Evolutionary conservation across 2,888 invertebrate genomes (phyloP).

Genomic region (Ectemnius continuus): DNA sequence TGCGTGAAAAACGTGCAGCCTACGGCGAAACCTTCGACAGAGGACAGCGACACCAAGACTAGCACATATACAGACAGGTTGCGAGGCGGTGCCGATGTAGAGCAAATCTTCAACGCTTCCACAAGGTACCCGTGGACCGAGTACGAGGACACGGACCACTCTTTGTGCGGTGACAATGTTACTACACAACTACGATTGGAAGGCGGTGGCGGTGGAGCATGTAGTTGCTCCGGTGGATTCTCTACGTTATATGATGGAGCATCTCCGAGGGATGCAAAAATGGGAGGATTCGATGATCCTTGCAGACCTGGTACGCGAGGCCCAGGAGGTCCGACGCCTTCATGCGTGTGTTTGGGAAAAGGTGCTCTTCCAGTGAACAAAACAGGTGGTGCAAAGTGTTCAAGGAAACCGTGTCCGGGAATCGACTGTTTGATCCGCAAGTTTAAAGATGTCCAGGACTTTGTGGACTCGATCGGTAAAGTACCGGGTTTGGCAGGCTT

Average conservation of each 20-base stretch:
- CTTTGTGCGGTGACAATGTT: constrained; percentile 40
- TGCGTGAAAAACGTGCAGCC: constrained; percentile 44
- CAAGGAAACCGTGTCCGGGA: constrained; percentile 62
- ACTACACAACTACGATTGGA: constrained; percentile 34
- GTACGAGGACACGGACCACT: constrained; percentile 41
- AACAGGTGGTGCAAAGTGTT: constrained; percentile 40
- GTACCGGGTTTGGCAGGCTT: constrained; percentile 69
- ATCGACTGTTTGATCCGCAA: constrained; percentile 67
- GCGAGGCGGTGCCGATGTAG: constrained; percentile 61
- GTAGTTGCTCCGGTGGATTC: constrained; percentile 31
- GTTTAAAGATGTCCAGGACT: constrained; percentile 69
- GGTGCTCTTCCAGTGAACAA: constrained; percentile 30
- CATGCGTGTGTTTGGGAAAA: constrained; percentile 50
- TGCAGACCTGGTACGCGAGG: constrained; percentile 25
- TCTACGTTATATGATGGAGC: not conserved
- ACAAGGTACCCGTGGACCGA: constrained; percentile 23
- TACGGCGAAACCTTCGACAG: not conserved
- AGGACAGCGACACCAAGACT: constrained; percentile 26
- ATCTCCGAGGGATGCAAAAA: not conserved
- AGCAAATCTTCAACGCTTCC: constrained; percentile 29
- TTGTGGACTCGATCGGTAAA: constrained; percentile 70
- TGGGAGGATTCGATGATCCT: constrained; percentile 10
- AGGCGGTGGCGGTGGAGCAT: constrained; percentile 51
- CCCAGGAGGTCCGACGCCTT: constrained; percentile 4
- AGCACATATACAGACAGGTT: constrained; percentile 41